phyloP scores from a whole-genome alignment of 2,888 invertebrate species.

The Oxycera nigricornis region DNA sequence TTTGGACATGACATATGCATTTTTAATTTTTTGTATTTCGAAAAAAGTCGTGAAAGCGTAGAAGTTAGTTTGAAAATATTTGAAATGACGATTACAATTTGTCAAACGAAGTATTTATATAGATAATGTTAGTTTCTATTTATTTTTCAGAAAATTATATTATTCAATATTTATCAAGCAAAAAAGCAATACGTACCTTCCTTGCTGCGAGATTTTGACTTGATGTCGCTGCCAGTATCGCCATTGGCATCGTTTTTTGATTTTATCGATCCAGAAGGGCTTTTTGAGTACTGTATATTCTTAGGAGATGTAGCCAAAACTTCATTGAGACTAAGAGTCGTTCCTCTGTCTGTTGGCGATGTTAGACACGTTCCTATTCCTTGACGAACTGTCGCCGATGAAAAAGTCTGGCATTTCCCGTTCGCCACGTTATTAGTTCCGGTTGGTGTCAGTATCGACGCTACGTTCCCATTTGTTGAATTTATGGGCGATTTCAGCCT shows the following conservation, averaged over 20 bases:
- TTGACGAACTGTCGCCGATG: slow-evolving; percentile 60
- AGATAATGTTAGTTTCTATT: not conserved
- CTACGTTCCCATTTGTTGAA: slow-evolving; percentile 19
- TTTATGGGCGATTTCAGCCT: slow-evolving; percentile 51
- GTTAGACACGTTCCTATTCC: slow-evolving; percentile 60
- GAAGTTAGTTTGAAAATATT: slow-evolving; percentile 41
- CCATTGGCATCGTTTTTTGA: slow-evolving; percentile 63
- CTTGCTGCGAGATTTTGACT: slow-evolving; percentile 60
- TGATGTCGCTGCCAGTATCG: slow-evolving; percentile 56
- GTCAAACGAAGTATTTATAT: slow-evolving; percentile 17
- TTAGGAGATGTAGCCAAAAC: slow-evolving; percentile 56
- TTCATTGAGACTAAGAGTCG: slow-evolving; percentile 56
- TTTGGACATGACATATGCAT: slow-evolving; percentile 42
- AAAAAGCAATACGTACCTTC: slow-evolving; percentile 54
- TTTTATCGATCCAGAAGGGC: slow-evolving; percentile 66
- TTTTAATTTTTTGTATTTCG: slow-evolving; percentile 28
- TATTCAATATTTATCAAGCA: not conserved
- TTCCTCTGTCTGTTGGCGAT: slow-evolving; percentile 58
- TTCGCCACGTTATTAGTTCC: slow-evolving; percentile 46
- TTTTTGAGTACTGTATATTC: slow-evolving; percentile 62
- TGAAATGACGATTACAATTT: slow-evolving; percentile 17
- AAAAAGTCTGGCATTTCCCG: slow-evolving; percentile 55
- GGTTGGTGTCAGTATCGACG: not conserved
- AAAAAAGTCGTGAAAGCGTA: slow-evolving; percentile 47
- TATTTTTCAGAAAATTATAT: not conserved